Evolutionary conservation across 53 echinoderm and acorn worm genomes (phyloP).

Genomic region (Astropecten irregularis): DNA sequence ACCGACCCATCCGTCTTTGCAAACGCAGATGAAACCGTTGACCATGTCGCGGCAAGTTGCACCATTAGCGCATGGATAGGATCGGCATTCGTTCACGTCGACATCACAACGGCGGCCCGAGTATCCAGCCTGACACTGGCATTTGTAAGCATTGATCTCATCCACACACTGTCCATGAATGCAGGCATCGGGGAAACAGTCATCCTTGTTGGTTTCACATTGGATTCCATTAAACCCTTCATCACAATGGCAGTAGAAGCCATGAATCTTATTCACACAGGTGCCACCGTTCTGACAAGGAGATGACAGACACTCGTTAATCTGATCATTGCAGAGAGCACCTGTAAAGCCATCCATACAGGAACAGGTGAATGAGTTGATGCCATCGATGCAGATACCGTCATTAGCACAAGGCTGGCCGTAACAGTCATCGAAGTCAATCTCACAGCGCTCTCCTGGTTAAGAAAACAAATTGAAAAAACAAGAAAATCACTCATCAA

Average conservation of each 20-base stretch:
- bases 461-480: neutral
- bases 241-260: conserved; percentile 34
- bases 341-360: conserved; percentile 37
- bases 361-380: conserved; percentile 22
- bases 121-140: conserved; percentile 43
- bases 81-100: conserved; percentile 48
- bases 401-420: conserved; percentile 16
- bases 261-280: conserved; percentile 32
- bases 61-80: conserved; percentile 45
- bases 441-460: conserved; percentile 41
- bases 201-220: conserved; percentile 36
- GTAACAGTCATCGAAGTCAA: conserved; percentile 32
- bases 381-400: conserved; percentile 31
- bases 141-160: conserved; percentile 23
- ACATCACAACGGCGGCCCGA: conserved; percentile 25
- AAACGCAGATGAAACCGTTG: conserved; percentile 29
- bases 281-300: conserved; percentile 51
- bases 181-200: conserved; percentile 33
- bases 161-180: conserved; percentile 37
- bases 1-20: conserved; percentile 35
- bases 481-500: neutral
- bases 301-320: conserved; percentile 20
- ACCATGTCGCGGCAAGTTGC: conserved; percentile 32
- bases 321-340: conserved; percentile 17
- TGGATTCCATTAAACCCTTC: conserved; percentile 36